Base-by-base conservation (phyloP, 53 echinoderm and acorn worm species). In the Arbacia lixula region DNA sequence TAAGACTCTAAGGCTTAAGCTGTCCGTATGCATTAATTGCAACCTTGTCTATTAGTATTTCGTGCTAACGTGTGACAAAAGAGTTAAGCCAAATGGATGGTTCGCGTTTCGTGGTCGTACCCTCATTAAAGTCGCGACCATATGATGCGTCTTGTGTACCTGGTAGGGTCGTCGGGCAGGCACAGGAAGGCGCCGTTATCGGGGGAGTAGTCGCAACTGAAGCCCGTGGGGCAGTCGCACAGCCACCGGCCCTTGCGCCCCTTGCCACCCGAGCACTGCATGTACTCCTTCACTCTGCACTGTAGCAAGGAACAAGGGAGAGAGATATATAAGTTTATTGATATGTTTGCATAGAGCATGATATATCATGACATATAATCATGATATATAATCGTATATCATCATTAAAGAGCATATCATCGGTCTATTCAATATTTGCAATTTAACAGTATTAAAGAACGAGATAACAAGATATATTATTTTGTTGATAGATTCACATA, bases 191-290 rank as follows among this genome's bases (percentile, higher is more conserved):
- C 77, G n/a, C 86, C 37, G 30, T 81, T 55, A 0, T 81, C 82
- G 4, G 86, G 86, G 14, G 79, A 86, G 72, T 90, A 90, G 82
- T 86, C 82, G 37, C 90, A 90, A 4, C 67, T 81, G 72, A 71
- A 90, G 14, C 82, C 86, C 53, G 62, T 43, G 3, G 86, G 86
- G 28, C 90, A 90, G 3, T 83, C 86, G 31, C 90, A 90, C 16
- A 86, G 55, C 90, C 86, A 82, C 39, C 86, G 41, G 31, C 36
- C 26, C 29, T 73, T 71, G 17, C 86, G 83, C 11, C 24, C 63
- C 19, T n/a, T 82, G 11, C 71, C 72, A 14, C 88, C 88, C 32
- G 72, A 83, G 29, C 88, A 88, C 64, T 83, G 88, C 74, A 26
- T 35, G 60, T 72, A 88, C 33, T 60, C 72, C 19, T 61, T 77